Evolutionary conservation across 2,888 invertebrate genomes (phyloP), one percentile per base, ranked within the genome.

Genomic region (Tigriopus californicus): DNA sequence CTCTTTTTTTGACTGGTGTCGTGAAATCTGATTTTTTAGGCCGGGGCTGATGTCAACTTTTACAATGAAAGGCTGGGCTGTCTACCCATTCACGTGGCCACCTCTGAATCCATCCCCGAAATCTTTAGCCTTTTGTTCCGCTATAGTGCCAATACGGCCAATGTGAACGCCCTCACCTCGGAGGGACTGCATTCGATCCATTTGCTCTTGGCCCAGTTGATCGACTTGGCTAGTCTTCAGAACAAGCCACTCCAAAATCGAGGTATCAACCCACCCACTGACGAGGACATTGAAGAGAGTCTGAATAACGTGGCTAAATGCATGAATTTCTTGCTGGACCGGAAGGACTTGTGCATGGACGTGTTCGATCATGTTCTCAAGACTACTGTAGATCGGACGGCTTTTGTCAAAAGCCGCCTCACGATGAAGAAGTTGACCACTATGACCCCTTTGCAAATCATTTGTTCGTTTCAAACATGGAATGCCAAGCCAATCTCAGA

Each of bases 401-500:
- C 15, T 22, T 33, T 33, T 33, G 22, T 20, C 13, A 49, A 18
- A 8, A 49, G 22, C 22, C 20, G 15, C 15, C 15, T 49, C 15
- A 49, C 49, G 22, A 22, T 49, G 20, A 56, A 56, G 24, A 56
- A 56, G 18, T 22, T 56, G 56, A n/a, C 56, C 22, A 56, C 56
- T 20, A 56, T 56, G 56, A 56, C 56, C 13, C 56, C 56, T 11
- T 42, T 56, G 41, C 56, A 56, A 15, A 56, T 56, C 18, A 15
- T 56, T 10, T 56, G 56, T 22, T 41, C 41, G 18, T 56, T 42
- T 42, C 56, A 56, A 49, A 49, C 49, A 4, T 49, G 49, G 49
- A 49, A 49, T 22, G 49, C 49, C 22, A 15, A 22, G 15, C 15
- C 15, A 13, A 22, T 49, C 15, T 3, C 22, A 2, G 49, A 49